These are phyloP conservation scores for Pseudachorutes palmiensis DNA, from an alignment of 1,140 invertebrate species.

Conservation along the genomic window DNA sequence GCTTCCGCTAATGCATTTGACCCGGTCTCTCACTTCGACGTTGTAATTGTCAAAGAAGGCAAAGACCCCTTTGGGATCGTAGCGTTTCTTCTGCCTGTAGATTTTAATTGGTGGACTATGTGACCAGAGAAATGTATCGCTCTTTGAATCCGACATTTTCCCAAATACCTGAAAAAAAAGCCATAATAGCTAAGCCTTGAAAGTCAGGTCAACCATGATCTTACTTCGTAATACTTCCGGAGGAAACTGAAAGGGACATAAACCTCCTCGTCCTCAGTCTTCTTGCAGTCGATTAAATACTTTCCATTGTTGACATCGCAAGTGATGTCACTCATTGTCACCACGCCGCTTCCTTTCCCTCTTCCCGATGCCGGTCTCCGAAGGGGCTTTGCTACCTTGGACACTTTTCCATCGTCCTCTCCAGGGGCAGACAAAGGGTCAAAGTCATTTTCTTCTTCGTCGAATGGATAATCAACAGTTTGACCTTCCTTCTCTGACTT, in stretches of 20 bases:
- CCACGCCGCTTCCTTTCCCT: constrained; percentile 1
- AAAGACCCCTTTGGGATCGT: constrained; percentile 78
- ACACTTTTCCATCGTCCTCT: constrained; percentile 12
- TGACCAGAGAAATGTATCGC: constrained; percentile 80
- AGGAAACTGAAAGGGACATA: constrained; percentile 88
- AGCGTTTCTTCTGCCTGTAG: constrained; percentile 72
- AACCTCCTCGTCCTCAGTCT: constrained; percentile 77
- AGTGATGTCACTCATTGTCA: constrained; percentile 19
- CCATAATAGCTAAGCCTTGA: not conserved
- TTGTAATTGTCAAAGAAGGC: constrained; percentile 97
- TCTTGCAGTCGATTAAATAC: constrained; percentile 70
- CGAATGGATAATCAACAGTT: constrained; percentile 30
- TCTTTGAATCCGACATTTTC: constrained; percentile 60
- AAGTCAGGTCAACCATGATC: constrained; percentile 1
- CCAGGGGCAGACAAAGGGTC: constrained; percentile 2
- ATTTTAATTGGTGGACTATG: constrained; percentile 83
- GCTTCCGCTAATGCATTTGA: constrained; percentile 87
- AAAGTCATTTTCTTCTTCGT: constrained; percentile 28
- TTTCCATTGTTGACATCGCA: constrained; percentile 70
- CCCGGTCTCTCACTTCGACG: constrained; percentile 86
- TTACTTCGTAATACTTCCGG: constrained; percentile 87
- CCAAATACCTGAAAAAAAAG: constrained; percentile 56
- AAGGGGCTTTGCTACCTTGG: constrained; percentile 1
- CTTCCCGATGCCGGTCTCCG: constrained; percentile 7
- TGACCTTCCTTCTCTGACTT: constrained; percentile 6